Conservation (phyloP, 2,888 invertebrate genomes). For the Neoascia interrupta region DNA sequence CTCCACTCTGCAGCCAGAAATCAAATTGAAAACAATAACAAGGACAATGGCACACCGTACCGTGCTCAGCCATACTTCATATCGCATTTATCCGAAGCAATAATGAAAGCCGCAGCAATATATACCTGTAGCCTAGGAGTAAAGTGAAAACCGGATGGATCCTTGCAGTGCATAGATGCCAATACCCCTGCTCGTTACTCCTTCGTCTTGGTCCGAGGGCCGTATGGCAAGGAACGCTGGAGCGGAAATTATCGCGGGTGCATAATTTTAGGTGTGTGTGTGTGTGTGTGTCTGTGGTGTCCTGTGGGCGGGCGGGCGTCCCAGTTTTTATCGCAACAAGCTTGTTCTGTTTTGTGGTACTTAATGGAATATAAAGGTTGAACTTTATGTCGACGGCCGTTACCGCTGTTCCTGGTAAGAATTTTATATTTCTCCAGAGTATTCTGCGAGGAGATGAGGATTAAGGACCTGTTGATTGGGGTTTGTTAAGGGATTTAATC, state of each 20-base stretch:
- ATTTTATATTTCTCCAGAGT: too few species aligned
- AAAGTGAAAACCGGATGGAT: conserved; percentile 13
- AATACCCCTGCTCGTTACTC: background rate
- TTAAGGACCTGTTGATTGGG: background rate
- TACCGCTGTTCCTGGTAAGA: conserved; percentile 8
- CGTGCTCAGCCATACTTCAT: conserved; percentile 45
- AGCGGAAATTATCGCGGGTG: conserved; percentile 47
- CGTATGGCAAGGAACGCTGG: background rate
- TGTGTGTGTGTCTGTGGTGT: conserved; percentile 1
- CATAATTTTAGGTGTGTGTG: conserved; percentile 42
- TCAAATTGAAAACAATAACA: conserved; percentile 40
- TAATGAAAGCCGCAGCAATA: conserved; percentile 49
- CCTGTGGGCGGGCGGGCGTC: background rate
- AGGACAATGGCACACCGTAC: conserved; percentile 38
- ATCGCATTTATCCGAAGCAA: conserved; percentile 54
- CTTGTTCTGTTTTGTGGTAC: conserved; percentile 53
- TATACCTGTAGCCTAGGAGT: background rate
- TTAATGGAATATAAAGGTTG: conserved; percentile 65
- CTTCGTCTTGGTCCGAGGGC: background rate
- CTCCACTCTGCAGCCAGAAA: conserved; percentile 24
- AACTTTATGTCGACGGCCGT: conserved; percentile 37
- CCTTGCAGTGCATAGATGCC: conserved; percentile 26
- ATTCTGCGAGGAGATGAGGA: background rate
- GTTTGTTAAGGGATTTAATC: background rate
- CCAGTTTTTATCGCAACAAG: conserved; percentile 53